Evolutionary conservation across 2,888 invertebrate genomes (phyloP).

Genomic region (Brachypalpus laphriformis): DNA sequence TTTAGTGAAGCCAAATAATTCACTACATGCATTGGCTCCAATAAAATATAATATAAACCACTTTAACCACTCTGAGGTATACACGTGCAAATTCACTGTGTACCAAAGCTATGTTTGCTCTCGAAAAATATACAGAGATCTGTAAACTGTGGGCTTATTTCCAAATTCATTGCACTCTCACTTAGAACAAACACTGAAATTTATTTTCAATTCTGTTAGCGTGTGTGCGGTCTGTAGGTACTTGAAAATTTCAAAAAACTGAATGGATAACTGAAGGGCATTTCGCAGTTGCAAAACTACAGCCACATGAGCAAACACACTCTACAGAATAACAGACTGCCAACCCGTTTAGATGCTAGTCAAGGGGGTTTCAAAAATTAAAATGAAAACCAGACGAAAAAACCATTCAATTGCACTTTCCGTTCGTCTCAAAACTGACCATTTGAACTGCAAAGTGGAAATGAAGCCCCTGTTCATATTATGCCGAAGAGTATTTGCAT

Average conservation of each 20-base stretch:
- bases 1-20: no score
- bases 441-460: conserved; percentile 32
- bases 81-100: no score
- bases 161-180: background rate
- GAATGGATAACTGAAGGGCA: background rate
- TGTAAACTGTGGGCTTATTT: background rate
- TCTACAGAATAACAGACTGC: background rate
- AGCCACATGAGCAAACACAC: conserved; percentile 16
- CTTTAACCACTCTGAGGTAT: no score
- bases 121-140: no score
- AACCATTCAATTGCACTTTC: conserved; percentile 7
- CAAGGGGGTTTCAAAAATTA: conserved; percentile 6
- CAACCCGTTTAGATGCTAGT: background rate
- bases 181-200: background rate
- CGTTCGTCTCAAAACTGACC: conserved; percentile 4
- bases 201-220: background rate
- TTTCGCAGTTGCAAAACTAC: background rate
- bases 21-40: no score
- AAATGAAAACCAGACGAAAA: background rate
- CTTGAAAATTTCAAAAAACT: background rate
- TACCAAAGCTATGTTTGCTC: no score
- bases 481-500: conserved; percentile 52
- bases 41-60: no score
- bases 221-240: background rate
- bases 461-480: conserved; percentile 23